Percentiles rank a stretch among this genome's conserved stretches.
Evolutionary conservation across 2,888 invertebrate genomes (phyloP).

Genomic region (Mythimna vitellina): DNA sequence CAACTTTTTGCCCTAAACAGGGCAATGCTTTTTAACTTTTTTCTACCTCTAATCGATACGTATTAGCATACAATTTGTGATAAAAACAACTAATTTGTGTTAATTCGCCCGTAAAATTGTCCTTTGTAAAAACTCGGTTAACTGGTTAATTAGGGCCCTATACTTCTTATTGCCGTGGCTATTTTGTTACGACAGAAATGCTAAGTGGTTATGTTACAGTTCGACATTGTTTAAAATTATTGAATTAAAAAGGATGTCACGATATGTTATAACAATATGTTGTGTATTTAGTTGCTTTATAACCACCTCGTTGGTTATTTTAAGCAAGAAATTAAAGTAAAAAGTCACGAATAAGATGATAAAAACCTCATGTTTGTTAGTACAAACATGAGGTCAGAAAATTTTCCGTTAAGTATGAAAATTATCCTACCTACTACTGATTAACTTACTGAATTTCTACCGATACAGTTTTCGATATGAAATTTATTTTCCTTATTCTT

Average conservation of each 20-base stretch:
- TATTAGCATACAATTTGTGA: constrained; percentile 62
- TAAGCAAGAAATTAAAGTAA: constrained; percentile 51
- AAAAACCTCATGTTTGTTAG: not conserved
- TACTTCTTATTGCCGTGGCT: constrained; percentile 68
- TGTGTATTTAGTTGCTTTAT: constrained; percentile 52
- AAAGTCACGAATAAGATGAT: constrained; percentile 54
- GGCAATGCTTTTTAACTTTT: constrained; percentile 51
- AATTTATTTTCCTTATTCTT: not conserved
- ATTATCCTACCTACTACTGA: not conserved
- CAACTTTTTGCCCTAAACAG: constrained; percentile 53
- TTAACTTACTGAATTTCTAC: too few relatives aligned
- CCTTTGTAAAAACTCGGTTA: constrained; percentile 75
- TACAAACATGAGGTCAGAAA: too few relatives aligned
- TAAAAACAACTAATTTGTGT: constrained; percentile 77
- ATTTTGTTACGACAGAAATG: constrained; percentile 48
- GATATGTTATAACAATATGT: constrained; percentile 42
- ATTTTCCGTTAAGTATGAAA: not conserved
- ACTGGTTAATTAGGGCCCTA: constrained; percentile 77
- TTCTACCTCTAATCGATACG: constrained; percentile 55
- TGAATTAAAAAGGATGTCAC: constrained; percentile 56
- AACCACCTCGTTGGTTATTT: constrained; percentile 46
- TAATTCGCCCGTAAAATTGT: constrained; percentile 86
- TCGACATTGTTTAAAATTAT: constrained; percentile 48
- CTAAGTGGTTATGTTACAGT: constrained; percentile 46
- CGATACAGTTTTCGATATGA: not conserved